A percentile compares a stretch with the other conserved stretches of the same genome.
phyloP scores from a whole-genome alignment of 2,113 vertebrate species.

The Lanius ludovicianus region DNA sequence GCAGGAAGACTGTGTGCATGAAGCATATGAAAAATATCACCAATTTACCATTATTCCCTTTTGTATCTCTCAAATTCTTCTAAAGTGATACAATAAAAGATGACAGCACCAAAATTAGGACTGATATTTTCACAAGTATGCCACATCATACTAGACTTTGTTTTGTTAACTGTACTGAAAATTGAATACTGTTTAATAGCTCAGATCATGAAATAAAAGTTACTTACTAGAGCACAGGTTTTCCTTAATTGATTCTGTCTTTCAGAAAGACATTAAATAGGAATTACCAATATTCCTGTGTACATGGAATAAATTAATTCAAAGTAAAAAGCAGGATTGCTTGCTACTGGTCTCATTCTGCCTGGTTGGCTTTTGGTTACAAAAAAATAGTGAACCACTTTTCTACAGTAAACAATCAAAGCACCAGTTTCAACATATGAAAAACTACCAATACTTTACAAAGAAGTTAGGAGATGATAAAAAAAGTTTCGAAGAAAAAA shows the following conservation, averaged over 20 bases:
- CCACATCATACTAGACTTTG: neutral
- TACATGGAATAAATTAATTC: neutral
- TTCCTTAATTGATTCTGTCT: neutral
- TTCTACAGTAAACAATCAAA: neutral
- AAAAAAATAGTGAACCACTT: neutral
- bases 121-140: neutral
- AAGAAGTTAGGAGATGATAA: neutral
- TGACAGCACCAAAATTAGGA: neutral
- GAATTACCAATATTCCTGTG: neutral
- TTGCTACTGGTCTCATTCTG: neutral
- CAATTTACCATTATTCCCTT: neutral
- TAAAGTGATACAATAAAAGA: neutral
- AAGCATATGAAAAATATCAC: neutral
- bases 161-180: neutral
- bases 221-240: neutral
- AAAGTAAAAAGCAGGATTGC: neutral
- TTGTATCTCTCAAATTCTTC: neutral
- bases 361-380: neutral
- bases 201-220: neutral
- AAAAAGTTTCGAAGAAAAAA: neutral
- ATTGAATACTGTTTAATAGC: neutral
- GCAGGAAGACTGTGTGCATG: neutral
- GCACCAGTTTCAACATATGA: neutral
- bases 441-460: neutral
- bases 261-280: neutral